Base-by-base conservation (phyloP, 1,140 invertebrate genomes). In the Heliconius melpomene region DNA sequence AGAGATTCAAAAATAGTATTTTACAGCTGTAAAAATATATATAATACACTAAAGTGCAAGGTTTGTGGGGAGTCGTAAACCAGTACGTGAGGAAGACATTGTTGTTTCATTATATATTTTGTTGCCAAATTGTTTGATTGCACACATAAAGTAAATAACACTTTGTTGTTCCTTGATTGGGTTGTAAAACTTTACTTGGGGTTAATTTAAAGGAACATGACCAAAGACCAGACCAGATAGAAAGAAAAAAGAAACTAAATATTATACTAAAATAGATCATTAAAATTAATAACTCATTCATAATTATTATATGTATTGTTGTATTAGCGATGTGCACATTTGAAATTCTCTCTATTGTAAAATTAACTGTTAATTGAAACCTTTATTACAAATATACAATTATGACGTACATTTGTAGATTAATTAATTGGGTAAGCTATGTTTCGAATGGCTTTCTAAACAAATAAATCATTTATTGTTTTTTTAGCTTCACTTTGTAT, bases 61-160 rank as follows among this genome's bases (percentile, higher is more conserved):
- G 60, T 13, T 26, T 66, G 60, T 66, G 60, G 23, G 13, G 6
- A 11, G 60, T 66, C 60, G 60, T 66, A 66, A 66, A 66, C 23
- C 23, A 66, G 60, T 66, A 66, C 23, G 23, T 66, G 23, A 16
- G 11, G 13, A 26, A 26, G 3, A 66, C 60, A 66, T 29, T 29
- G 60, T 66, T 66, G 60, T 7, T 66, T 60, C 54, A 23, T 60
- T 60, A 60, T 60, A 29, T 16, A 29, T 66, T 66, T 66, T 66
- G 57, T 60, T 60, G 57, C n/a, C 9, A 60, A 60, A 60, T 60
- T 26, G 57, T 23, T 60, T 60, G 57, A 60, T 60, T 60, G n/a
- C 57, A 26, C n/a, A 20, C 2, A 60, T 60, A 60, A 60, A 60
- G 57, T 60, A 60, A 60, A 23, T 60, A 60, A n/a, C n/a, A 9